These are phyloP conservation scores for Eunapius fragilis DNA, from an alignment of 37 sponge, comb jelly and placozoan species.

Conservation along the genomic window DNA sequence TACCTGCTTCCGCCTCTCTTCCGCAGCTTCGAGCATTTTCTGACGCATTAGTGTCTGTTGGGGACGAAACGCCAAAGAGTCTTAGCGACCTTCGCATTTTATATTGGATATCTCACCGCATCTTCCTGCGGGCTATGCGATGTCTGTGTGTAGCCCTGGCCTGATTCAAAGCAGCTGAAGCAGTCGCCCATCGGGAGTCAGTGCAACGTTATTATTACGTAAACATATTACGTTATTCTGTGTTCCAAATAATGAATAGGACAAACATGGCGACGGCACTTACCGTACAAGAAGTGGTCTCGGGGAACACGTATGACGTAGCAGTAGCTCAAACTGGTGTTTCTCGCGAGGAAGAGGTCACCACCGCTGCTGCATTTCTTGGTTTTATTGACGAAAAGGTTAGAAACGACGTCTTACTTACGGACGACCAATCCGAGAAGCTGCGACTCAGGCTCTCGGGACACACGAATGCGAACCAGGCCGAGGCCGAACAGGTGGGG, in stretches of 20 bases:
- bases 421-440: neutral
- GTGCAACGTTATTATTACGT: neutral
- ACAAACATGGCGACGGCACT: neutral
- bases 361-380: constrained; percentile 7
- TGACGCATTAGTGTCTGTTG: constrained; percentile 2
- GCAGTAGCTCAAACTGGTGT: neutral
- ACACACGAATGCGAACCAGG: neutral
- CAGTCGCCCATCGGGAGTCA: neutral
- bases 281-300: neutral
- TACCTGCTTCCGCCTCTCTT: constrained; percentile 4
- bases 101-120: neutral
- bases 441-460: constrained; percentile 6
- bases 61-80: neutral
- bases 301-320: neutral
- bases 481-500: neutral
- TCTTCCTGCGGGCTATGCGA: neutral
- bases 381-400: constrained; percentile 21
- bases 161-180: neutral
- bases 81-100: neutral
- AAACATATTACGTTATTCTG: no score
- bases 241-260: no score
- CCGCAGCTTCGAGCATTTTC: constrained; percentile 12
- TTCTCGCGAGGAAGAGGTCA: neutral
- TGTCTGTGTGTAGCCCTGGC: neutral
- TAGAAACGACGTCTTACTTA: neutral